A percentile compares a stretch with the other conserved stretches of the same genome.
phyloP scores from a whole-genome alignment of 2,888 invertebrate genomes.

The Rosalia funebris region DNA sequence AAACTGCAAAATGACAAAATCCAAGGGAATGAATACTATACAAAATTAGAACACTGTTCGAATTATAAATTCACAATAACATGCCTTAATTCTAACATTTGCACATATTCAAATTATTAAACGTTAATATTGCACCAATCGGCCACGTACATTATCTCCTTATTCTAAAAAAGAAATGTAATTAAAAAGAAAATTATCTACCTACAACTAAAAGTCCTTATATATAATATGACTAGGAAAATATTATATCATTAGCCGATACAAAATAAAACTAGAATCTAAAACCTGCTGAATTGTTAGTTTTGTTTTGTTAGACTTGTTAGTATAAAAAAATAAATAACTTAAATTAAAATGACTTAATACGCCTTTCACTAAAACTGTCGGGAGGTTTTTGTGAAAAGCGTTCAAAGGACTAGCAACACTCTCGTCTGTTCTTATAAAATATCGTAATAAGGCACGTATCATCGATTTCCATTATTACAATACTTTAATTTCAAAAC shows the following conservation, averaged over 20 bases:
- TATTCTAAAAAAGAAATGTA: conserved; percentile 19
- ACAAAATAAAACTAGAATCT: conserved; percentile 53
- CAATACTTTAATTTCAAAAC: conserved; percentile 24
- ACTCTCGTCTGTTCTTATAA: conserved; percentile 53
- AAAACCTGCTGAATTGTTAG: conserved; percentile 36
- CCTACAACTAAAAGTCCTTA: conserved; percentile 18
- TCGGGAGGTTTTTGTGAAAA: conserved; percentile 14
- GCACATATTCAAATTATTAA: conserved; percentile 14
- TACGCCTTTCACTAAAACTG: conserved; percentile 29
- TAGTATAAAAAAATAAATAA: conserved; percentile 49
- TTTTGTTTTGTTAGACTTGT: conserved; percentile 29
- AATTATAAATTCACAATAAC: conserved; percentile 8
- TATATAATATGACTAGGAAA: conserved; percentile 58
- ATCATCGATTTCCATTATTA: not conserved
- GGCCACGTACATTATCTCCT: conserved; percentile 44
- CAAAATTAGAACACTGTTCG: conserved; percentile 25
- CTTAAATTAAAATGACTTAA: conserved; percentile 51
- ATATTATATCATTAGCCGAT: conserved; percentile 63
- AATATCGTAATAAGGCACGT: conserved; percentile 23
- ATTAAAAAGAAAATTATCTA: conserved; percentile 21
- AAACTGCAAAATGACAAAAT: conserved; percentile 45
- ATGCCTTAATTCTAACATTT: conserved; percentile 15
- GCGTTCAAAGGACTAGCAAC: conserved; percentile 50
- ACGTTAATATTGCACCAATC: conserved; percentile 54
- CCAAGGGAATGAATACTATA: conserved; percentile 49